Evolutionary conservation across 2,888 invertebrate species (phyloP).

Genomic region (Tridacna crocea): DNA sequence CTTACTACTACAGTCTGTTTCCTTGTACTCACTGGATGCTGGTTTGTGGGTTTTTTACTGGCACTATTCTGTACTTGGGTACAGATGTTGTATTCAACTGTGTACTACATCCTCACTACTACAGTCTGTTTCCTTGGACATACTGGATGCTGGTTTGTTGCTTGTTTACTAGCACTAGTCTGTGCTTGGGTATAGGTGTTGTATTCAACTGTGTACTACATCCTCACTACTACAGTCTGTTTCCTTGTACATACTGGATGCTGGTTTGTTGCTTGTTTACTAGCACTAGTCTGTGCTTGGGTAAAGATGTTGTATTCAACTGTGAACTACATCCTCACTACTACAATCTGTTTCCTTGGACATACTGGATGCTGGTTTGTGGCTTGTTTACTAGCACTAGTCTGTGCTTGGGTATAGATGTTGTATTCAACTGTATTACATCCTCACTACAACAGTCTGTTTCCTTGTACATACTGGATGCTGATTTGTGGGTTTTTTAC

Average conservation of each 20-base stretch:
- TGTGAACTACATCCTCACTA: neutral
- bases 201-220: neutral
- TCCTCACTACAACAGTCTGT: neutral
- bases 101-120: neutral
- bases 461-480: neutral
- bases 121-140: neutral
- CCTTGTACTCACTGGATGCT: no score
- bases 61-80: neutral
- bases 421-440: neutral
- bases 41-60: no score
- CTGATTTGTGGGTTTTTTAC: neutral
- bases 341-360: neutral
- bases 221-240: neutral
- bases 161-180: neutral
- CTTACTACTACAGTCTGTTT: no score
- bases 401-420: slow-evolving; percentile 1
- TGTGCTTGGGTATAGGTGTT: neutral
- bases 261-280: neutral
- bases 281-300: neutral
- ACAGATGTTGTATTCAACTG: neutral
- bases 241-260: neutral
- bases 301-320: neutral
- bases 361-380: neutral
- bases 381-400: neutral
- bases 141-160: neutral